Evolutionary conservation across 1,140 invertebrate species (phyloP).

Genomic region (Wasmannia auropunctata): DNA sequence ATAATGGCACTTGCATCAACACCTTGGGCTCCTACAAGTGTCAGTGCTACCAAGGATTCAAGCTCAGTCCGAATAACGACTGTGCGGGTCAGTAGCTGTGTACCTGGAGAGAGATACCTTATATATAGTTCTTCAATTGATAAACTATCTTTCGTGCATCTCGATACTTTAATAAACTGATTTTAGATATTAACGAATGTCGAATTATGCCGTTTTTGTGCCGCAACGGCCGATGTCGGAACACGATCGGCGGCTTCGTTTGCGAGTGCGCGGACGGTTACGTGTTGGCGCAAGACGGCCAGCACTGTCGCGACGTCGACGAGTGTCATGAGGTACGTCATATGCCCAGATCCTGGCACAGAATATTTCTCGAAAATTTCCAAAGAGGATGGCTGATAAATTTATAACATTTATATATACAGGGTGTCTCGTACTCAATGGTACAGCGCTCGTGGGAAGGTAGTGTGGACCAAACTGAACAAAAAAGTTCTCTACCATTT

Average conservation of each 20-base stretch:
- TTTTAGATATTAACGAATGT: slow-evolving; percentile 94
- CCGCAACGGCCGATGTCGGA: slow-evolving; percentile 92
- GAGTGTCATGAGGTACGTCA: slow-evolving; percentile 88
- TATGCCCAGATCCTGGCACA: neutral
- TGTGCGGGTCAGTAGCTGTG: slow-evolving; percentile 83
- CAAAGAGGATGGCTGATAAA: neutral
- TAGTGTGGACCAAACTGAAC: too few species aligned
- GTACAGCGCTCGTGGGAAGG: too few species aligned
- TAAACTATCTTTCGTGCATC: neutral
- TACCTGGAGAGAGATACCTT: neutral
- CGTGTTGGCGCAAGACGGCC: slow-evolving; percentile 88
- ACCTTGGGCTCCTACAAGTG: slow-evolving; percentile 91
- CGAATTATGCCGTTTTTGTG: slow-evolving; percentile 92
- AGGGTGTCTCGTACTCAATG: too few species aligned
- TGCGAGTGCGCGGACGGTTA: slow-evolving; percentile 94
- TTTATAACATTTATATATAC: too few species aligned
- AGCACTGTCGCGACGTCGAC: slow-evolving; percentile 90
- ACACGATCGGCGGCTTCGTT: slow-evolving; percentile 92
- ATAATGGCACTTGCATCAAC: slow-evolving; percentile 94
- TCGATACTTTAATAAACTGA: slow-evolving; percentile 55
- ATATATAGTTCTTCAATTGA: neutral
- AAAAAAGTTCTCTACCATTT: too few species aligned
- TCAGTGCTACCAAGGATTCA: slow-evolving; percentile 92
- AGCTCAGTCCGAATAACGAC: slow-evolving; percentile 93
- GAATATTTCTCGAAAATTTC: neutral